Conservation (phyloP, 2,888 invertebrate species). For the Hanleya hanleyi region DNA sequence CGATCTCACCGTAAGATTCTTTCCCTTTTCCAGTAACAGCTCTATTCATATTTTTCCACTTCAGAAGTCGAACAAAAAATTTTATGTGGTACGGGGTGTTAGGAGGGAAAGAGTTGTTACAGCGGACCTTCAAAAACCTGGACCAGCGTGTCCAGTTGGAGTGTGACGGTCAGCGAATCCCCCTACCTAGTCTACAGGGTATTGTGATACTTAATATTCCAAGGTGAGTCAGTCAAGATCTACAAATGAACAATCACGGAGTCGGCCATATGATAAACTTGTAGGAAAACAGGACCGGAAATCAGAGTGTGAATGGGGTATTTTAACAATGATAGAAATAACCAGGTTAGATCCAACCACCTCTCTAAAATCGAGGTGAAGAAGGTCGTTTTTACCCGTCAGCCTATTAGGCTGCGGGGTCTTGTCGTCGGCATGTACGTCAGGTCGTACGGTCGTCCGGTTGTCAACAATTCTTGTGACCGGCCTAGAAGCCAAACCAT, state of each 20-base stretch:
- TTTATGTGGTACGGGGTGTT: conserved; percentile 90
- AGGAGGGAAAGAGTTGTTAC: conserved; percentile 78
- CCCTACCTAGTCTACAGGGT: conserved; percentile 95
- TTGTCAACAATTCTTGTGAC: too few relatives aligned
- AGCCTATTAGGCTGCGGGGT: too few relatives aligned
- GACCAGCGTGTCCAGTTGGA: conserved; percentile 96
- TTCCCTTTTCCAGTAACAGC: neutral
- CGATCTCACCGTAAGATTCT: too few relatives aligned
- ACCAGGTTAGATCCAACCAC: too few relatives aligned
- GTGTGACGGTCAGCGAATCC: conserved; percentile 96
- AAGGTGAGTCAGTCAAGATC: conserved; percentile 76
- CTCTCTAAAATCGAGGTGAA: too few relatives aligned
- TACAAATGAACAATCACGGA: neutral
- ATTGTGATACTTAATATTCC: conserved; percentile 98
- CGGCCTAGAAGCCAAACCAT: too few relatives aligned
- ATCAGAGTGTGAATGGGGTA: too few relatives aligned
- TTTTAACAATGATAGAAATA: too few relatives aligned
- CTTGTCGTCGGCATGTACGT: too few relatives aligned
- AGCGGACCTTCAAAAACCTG: conserved; percentile 95
- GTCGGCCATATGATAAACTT: neutral
- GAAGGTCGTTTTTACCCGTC: too few relatives aligned
- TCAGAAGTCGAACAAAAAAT: conserved; percentile 88
- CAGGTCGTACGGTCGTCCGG: too few relatives aligned
- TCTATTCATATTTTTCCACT: conserved; percentile 10
- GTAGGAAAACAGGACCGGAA: too few relatives aligned